phyloP scores from a whole-genome alignment of 1,140 invertebrate genomes.

The Pseudachorutes palmiensis region DNA sequence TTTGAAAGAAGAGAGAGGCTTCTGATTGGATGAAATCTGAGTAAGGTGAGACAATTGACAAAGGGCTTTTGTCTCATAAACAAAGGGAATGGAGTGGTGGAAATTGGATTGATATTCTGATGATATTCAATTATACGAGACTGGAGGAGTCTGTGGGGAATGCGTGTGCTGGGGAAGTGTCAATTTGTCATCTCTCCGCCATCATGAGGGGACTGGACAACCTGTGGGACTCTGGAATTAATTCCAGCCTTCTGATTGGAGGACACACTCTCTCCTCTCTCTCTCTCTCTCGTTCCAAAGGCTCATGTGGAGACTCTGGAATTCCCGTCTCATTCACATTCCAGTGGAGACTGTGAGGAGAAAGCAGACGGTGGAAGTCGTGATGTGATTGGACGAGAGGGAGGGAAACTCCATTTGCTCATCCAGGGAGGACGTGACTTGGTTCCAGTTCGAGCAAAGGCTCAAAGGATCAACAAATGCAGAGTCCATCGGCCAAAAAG shows the following conservation, averaged over 20 bases:
- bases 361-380: neutral
- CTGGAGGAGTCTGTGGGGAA: neutral
- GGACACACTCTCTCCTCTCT: neutral
- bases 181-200: neutral
- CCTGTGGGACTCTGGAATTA: neutral
- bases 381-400: neutral
- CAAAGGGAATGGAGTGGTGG: neutral
- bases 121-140: neutral
- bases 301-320: neutral
- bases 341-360: neutral
- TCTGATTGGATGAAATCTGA: too few species aligned
- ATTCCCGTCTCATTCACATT: neutral
- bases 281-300: neutral
- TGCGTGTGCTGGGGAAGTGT: neutral
- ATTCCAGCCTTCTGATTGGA: slow-evolving; percentile 2
- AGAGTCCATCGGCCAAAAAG: neutral
- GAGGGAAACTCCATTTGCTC: neutral
- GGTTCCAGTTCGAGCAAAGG: neutral
- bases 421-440: neutral
- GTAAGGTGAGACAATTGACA: too few species aligned
- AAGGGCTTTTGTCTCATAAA: neutral
- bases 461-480: slow-evolving; percentile 7
- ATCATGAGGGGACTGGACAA: too few species aligned
- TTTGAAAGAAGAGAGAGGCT: too few species aligned
- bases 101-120: slow-evolving; percentile 1